Conservation (phyloP, 1,140 invertebrate genomes). For the Drosophila triauraria region DNA sequence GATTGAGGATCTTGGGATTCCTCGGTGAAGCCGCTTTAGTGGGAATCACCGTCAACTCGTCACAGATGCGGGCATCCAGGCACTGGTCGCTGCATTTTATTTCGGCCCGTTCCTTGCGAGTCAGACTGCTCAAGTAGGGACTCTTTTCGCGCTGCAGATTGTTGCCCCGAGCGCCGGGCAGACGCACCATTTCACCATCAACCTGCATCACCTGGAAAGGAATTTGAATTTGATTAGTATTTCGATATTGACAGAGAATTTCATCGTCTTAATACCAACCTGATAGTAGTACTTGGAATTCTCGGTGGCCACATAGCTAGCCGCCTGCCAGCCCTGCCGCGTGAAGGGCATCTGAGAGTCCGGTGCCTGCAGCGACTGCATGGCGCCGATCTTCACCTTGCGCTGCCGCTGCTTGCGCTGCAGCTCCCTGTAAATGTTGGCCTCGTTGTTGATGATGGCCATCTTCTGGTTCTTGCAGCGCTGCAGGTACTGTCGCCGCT, state of each 20-base stretch:
- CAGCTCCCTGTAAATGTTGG: slow-evolving; percentile 75
- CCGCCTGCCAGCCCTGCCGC: slow-evolving; percentile 80
- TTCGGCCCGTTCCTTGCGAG: slow-evolving; percentile 7
- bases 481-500: slow-evolving; percentile 72
- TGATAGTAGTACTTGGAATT: slow-evolving; percentile 76
- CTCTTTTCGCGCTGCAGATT: slow-evolving; percentile 68
- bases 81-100: slow-evolving; percentile 33
- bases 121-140: slow-evolving; percentile 55
- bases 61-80: slow-evolving; percentile 47
- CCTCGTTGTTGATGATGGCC: slow-evolving; percentile 83
- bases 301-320: slow-evolving; percentile 76
- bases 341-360: slow-evolving; percentile 72
- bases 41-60: slow-evolving; percentile 54
- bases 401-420: slow-evolving; percentile 71
- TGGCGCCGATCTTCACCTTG: slow-evolving; percentile 64
- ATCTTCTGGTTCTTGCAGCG: slow-evolving; percentile 74
- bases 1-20: slow-evolving; percentile 60
- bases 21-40: slow-evolving; percentile 15
- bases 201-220: slow-evolving; percentile 58
- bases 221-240: background rate
- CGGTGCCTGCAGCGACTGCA: slow-evolving; percentile 59
- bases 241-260: too few relatives aligned
- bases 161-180: slow-evolving; percentile 71
- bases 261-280: slow-evolving; percentile 7
- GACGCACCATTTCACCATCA: slow-evolving; percentile 63